phyloP scores from a whole-genome alignment of 2,797 vertebrate species.

The Loris lydekkerianus region DNA sequence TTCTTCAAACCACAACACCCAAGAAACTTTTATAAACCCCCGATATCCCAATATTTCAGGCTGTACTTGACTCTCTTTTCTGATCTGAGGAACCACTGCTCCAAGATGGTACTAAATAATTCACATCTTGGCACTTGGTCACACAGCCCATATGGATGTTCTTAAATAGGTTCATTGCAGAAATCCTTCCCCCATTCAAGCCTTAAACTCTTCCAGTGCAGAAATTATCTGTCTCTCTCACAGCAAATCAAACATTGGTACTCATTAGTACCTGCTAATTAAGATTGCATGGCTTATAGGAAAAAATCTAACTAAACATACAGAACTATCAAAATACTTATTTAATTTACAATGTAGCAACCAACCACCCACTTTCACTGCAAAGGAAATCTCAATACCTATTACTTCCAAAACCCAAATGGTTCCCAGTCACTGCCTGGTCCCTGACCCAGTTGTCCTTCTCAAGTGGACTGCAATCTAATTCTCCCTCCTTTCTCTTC shows the following conservation, averaged over 20 bases:
- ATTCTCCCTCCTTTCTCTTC: not conserved
- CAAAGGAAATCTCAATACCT: not conserved
- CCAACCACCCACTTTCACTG: not conserved
- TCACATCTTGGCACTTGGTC: not conserved
- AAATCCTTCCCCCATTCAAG: not conserved
- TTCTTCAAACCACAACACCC: constrained; percentile 17
- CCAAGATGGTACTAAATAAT: not conserved
- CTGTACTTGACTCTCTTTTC: not conserved
- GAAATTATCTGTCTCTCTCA: not conserved
- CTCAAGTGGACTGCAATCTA: not conserved
- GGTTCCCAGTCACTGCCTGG: not conserved
- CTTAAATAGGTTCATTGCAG: not conserved
- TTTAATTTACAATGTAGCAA: not conserved
- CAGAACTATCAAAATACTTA: not conserved
- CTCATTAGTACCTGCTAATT: not conserved
- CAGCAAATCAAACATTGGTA: not conserved
- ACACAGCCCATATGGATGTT: not conserved
- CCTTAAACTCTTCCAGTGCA: not conserved
- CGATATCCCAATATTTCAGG: not conserved
- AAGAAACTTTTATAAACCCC: not conserved
- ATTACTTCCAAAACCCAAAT: constrained; percentile 28
- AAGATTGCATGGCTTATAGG: not conserved
- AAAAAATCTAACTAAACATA: not conserved
- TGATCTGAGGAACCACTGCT: not conserved
- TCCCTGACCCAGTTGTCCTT: not conserved